Evolutionary conservation across 1,140 invertebrate species (phyloP).

Genomic region (Xylocopa sonorina): DNA sequence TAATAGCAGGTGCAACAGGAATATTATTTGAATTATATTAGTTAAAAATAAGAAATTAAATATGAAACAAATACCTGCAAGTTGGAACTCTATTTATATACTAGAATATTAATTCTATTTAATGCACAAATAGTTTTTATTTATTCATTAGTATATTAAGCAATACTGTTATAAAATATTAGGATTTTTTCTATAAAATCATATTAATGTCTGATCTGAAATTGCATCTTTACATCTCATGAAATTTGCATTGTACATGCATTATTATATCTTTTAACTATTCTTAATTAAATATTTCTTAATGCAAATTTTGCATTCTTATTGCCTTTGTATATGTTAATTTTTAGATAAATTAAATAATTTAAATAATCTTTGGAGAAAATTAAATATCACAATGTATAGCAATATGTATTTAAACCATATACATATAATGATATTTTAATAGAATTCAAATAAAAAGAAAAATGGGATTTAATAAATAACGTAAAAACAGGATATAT

Average conservation of each 20-base stretch:
- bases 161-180: not conserved
- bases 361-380: too few relatives aligned
- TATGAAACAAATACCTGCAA: too few relatives aligned
- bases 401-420: not conserved
- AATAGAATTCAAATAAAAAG: not conserved
- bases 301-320: not conserved
- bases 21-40: too few relatives aligned
- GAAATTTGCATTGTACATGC: not conserved
- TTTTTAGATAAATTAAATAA: not conserved
- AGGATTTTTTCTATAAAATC: not conserved
- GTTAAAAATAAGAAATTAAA: too few relatives aligned
- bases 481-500: constrained; percentile 19
- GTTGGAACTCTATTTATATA: too few relatives aligned
- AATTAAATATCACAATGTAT: too few relatives aligned
- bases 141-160: not conserved
- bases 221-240: too few relatives aligned
- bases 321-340: not conserved
- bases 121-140: too few relatives aligned
- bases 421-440: not conserved
- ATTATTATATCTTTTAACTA: not conserved
- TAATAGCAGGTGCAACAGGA: too few relatives aligned
- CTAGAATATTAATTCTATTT: not conserved
- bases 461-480: constrained; percentile 6
- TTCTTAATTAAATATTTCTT: not conserved
- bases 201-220: too few relatives aligned